Conservation (phyloP, 2,113 vertebrate genomes). For the Irena cyanogastra region DNA sequence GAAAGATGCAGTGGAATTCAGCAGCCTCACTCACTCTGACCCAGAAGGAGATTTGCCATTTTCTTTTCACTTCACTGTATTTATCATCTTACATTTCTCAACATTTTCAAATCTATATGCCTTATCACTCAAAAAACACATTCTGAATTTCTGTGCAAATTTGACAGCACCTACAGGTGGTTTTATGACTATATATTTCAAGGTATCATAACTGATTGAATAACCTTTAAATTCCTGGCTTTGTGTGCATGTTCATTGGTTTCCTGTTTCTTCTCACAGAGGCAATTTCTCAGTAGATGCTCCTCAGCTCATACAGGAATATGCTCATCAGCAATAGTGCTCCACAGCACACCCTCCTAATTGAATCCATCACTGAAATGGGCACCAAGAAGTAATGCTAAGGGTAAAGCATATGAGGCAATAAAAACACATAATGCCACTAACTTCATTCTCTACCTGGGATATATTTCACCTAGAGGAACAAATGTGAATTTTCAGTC, state of each 20-base stretch:
- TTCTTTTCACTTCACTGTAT: neutral
- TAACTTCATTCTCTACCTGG: neutral
- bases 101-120: neutral
- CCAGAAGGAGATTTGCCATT: neutral
- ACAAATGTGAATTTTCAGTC: neutral
- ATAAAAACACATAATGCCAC: neutral
- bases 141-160: neutral
- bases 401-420: neutral
- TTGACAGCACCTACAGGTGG: constrained; percentile 4
- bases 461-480: neutral
- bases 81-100: neutral
- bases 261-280: neutral
- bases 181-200: constrained; percentile 19
- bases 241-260: neutral
- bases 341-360: neutral
- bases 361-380: neutral
- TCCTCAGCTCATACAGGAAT: neutral
- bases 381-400: neutral
- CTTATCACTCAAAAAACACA: neutral
- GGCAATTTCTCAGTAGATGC: neutral
- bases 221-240: neutral
- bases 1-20: neutral
- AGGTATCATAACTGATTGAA: neutral
- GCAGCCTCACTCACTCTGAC: neutral
- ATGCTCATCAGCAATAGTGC: neutral